Base-by-base conservation (phyloP, 2,888 invertebrate genomes). In the Papilio protenor region DNA sequence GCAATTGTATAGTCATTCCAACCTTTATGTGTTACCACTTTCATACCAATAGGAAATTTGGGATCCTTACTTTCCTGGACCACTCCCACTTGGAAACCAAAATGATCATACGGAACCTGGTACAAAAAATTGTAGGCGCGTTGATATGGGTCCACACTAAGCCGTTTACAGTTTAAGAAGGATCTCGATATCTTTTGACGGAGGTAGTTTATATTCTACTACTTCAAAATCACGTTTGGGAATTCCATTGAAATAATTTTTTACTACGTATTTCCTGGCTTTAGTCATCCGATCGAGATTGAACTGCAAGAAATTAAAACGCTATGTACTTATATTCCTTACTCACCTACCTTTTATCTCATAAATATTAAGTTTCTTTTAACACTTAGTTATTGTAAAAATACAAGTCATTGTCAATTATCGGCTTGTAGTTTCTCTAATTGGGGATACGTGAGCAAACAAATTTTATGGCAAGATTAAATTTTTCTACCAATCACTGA, bases 21-120 rank as follows among this genome's bases (percentile, higher is more conserved):
- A n/a, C 96, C 97, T 78, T 95, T 90, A 81, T 94, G 87, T 6
- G 94, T 95, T 1, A 96, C 88, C 5, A 96, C 90, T 82, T 92
- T 87, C 78, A 91, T 92, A 2, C 96, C 96, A n/a, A 95, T 95
- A 12, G 96, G 96, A 86, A 90, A 97, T 5, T 95, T 88, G 0
- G 92, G 82, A 87, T 96, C 93, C 83, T 95, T 96, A 61, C 96
- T 96, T 81, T 96, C 95, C 77, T 95, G 86, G 2, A 97, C 96
- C 84, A 83, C 59, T 40, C 85, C 90, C 4, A 90, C 87, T 85
- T 87, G 85, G 23, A 76, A 81, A 0, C 83, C 81, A 59, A 83
- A 85, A 47, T 85, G 85, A 76, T 86, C 86, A 79, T 85, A 88
- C 0, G 88, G 88, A 1, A 85, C 57, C 2, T 80, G 11, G 12